Base-by-base conservation (phyloP, 37 sponge, comb jelly and placozoan genomes). In the Amphimedon queenslandica region DNA sequence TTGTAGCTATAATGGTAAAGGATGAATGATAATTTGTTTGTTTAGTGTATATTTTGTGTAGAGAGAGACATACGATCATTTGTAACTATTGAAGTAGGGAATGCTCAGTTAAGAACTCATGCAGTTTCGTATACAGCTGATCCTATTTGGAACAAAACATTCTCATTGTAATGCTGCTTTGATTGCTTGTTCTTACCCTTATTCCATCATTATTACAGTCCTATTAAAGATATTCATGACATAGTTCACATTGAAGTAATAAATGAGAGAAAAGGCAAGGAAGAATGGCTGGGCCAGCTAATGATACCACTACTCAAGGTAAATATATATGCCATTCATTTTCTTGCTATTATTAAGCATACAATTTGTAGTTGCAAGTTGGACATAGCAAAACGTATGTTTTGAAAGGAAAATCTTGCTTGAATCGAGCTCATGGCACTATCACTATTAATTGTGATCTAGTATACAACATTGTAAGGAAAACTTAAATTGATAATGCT, bases 101-200 rank as follows among this genome's bases (percentile, higher is more conserved):
- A 92, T 61, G 42, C 84, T 18, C 70, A 53, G 33, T 83, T 89
- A 0, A 29, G 86, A 37, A 96, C 97, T 0, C 69, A 74, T 3
- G 89, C 88, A 1, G 55, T 87, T 3, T 74, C 68, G 55, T 83
- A 80, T 74, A 78, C 82, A 23, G 57, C 73, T 29, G 77, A 63
- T 55, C 97, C 97, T 23, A 55, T 57, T 13, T 96, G 93, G 97
- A 63, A 85, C 74, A 92, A 96, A 58, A 79, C 70, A 13, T 96
- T 92, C 64, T 42, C 72, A 63, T 88, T 96, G 96, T 95, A 40
- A n/a, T n/a, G n/a, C n/a, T n/a, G n/a, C n/a, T n/a, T n/a, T 13
- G 13, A 47, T 13, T 47, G 13, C 13, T 13, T 47, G 53, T 47
- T 18, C 8, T 8, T 66, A 18, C 37, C 18, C 21, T 35, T 8